Base-by-base conservation (phyloP, 2,113 vertebrate genomes). In the Rana temporaria region DNA sequence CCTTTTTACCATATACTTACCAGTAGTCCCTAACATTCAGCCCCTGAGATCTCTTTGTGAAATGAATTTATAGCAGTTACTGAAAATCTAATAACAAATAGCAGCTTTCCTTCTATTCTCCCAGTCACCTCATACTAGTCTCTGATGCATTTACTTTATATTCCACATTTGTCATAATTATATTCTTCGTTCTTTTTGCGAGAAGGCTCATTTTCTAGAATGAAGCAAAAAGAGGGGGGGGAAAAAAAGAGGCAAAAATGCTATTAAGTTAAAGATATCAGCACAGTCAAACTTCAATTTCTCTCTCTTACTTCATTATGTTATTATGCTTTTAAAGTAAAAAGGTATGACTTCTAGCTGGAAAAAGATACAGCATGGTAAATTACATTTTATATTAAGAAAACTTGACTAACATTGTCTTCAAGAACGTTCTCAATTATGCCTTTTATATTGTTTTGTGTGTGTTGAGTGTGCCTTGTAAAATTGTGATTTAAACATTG, bases 121-220 rank as follows among this genome's bases (percentile, higher is more conserved):
- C 20, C 30, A 59, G 12, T 57, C 55, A 74, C 55, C 55, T 74
- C 55, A 59, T 74, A 20, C 52, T 24, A 59, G 71, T 17, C 71
- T 34, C 53, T 57, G 56, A 74, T 59, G 71, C 71, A 59, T 57
- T 34, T 34, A 74, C 34, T 74, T 59, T 34, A 59, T 59, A 59
- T 74, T 74, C 26, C 55, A 38, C 30, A 74, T 74, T 74, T 8
- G 18, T 59, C 71, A 74, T 74, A 74, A 74, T 74, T 74, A 59
- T 55, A 56, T 74, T 74, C 26, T 74, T 74, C 55, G 34, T 74
- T 74, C 71, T 74, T 74, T 30, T n/a, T n/a, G n/a, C 52, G 55
- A 55, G 71, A 74, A 74, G 55, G 71, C 30, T 59, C 26, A 74
- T 59, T 74, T 74, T 74, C 55, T 74, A 32, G 18, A 55, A 74